phyloP scores from a whole-genome alignment of 2,888 invertebrate species.

The Seira ritae region DNA sequence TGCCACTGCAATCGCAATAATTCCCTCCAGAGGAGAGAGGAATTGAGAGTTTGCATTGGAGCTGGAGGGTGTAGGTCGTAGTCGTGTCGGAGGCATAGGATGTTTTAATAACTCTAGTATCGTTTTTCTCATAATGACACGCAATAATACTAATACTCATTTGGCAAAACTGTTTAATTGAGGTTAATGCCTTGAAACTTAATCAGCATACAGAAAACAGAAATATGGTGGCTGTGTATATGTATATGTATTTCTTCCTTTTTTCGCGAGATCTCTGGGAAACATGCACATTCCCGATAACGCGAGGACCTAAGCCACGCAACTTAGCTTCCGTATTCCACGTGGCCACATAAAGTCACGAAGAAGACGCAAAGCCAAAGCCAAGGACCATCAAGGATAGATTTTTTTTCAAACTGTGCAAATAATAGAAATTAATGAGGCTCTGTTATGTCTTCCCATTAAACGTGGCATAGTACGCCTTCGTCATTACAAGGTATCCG shows the following conservation, averaged over 20 bases:
- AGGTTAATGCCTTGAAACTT: slow-evolving; percentile 54
- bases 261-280: not conserved
- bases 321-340: not conserved
- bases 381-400: not conserved
- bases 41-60: no score
- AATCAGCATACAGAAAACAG: slow-evolving; percentile 35
- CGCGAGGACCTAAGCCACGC: not conserved
- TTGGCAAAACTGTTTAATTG: slow-evolving; percentile 53
- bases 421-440: not conserved
- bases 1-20: no score
- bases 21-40: no score
- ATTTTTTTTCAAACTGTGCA: not conserved
- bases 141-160: slow-evolving; percentile 40
- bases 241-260: not conserved
- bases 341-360: not conserved
- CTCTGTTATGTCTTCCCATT: no score
- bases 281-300: not conserved
- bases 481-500: no score
- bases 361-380: not conserved
- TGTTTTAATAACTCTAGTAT: not conserved
- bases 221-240: not conserved
- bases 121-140: slow-evolving; percentile 32
- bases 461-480: no score
- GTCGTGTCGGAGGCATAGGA: no score
- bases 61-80: no score